A percentile compares a stretch with the other conserved stretches of the same genome.
Evolutionary conservation across 2,113 vertebrate genomes (phyloP).

Genomic region (Sylvietta virens): DNA sequence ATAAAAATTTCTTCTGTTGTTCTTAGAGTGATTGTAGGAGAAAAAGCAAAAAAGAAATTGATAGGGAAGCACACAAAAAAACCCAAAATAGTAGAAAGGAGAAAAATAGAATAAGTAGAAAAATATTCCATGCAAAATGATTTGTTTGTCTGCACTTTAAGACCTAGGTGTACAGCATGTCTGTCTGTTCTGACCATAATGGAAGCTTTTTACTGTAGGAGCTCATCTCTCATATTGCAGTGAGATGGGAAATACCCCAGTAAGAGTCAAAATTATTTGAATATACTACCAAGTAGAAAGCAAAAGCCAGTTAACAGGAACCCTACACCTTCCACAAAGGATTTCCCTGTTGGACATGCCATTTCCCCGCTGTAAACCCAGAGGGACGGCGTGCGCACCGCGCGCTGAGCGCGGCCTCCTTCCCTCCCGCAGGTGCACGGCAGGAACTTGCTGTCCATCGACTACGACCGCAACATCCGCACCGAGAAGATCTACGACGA

Average conservation of each 20-base stretch:
- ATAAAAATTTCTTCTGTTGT: neutral
- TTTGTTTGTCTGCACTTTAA: neutral
- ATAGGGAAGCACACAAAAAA: neutral
- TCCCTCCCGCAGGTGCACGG: conserved; percentile 85
- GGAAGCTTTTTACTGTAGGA: neutral
- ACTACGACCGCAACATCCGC: conserved; percentile 96
- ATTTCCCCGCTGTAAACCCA: accelerated
- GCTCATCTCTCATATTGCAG: neutral
- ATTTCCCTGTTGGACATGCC: neutral
- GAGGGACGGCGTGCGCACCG: accelerated
- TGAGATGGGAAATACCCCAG: neutral
- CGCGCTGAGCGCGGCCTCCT: neutral
- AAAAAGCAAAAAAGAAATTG: neutral
- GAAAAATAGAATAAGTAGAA: neutral
- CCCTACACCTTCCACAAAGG: neutral
- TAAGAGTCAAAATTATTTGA: too few relatives aligned
- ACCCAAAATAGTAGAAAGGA: neutral
- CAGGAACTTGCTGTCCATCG: conserved; percentile 93
- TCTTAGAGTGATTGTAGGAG: neutral
- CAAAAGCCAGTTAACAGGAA: neutral
- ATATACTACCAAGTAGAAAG: neutral
- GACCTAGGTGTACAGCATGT: neutral
- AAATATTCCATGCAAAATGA: neutral
- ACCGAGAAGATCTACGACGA: conserved; percentile 99
- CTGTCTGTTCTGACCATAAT: neutral